These are phyloP conservation scores for Uloborus plumipes DNA, from an alignment of 2,888 invertebrate species.

Conservation along the genomic window DNA sequence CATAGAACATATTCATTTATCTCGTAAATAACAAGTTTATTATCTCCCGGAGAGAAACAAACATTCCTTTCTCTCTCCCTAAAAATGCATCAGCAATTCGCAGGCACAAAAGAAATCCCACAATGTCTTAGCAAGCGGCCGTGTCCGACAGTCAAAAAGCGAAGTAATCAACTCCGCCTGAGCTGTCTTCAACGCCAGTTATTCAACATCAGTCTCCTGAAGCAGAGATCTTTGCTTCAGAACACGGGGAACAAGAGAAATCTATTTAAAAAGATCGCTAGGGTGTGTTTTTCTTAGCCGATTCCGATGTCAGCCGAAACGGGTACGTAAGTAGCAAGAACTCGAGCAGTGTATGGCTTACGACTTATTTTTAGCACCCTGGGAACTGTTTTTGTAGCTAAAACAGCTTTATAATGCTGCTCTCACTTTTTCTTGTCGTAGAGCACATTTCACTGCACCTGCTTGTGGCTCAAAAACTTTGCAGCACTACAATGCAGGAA, in stretches of 20 bases:
- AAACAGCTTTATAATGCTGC: conserved; percentile 21
- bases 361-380: conserved; percentile 40
- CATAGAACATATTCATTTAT: no score
- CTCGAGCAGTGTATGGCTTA: neutral
- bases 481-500: no score
- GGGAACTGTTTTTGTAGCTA: conserved; percentile 46
- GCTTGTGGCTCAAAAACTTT: conserved; percentile 4
- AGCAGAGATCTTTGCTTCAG: conserved; percentile 15
- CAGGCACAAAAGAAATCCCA: no score
- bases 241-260: conserved; percentile 34
- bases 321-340: conserved; percentile 41
- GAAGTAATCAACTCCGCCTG: no score
- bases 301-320: conserved; percentile 51
- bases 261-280: conserved; percentile 50
- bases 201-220: no score
- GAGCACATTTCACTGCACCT: conserved; percentile 9
- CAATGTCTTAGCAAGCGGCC: no score
- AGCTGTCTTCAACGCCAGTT: no score
- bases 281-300: conserved; percentile 51
- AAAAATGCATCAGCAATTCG: no score
- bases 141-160: no score
- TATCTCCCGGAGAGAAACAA: no score
- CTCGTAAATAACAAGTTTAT: no score
- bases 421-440: neutral
- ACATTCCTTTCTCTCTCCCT: no score